Conservation (phyloP, 2,888 invertebrate species). For the Synanthedon vespiformis region DNA sequence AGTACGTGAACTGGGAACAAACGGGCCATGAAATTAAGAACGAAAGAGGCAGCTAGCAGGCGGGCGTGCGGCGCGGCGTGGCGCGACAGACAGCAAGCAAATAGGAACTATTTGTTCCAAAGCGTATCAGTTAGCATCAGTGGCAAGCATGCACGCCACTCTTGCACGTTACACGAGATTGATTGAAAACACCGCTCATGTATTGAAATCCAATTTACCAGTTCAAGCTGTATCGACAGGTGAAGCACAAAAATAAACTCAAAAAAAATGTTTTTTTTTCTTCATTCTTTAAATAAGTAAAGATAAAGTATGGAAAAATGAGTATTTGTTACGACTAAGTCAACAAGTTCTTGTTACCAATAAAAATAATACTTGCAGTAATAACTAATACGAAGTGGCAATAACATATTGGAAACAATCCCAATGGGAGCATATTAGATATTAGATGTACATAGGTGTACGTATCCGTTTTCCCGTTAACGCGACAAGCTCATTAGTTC, state of each 20-base stretch:
- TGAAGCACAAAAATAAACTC: background rate
- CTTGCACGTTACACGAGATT: conserved; percentile 19
- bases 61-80: conserved; percentile 3
- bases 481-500: conserved; percentile 39
- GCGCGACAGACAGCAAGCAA: conserved; percentile 41
- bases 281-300: too few species aligned
- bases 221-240: background rate
- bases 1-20: conserved; percentile 26
- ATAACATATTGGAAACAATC: too few species aligned
- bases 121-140: conserved; percentile 23
- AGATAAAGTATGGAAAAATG: too few species aligned
- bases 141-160: conserved; percentile 14
- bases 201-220: background rate
- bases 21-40: conserved; percentile 59
- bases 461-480: conserved; percentile 31
- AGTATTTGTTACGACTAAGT: too few species aligned
- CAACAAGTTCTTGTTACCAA: too few species aligned
- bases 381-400: too few species aligned
- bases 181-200: conserved; percentile 18
- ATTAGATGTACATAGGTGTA: conserved; percentile 9
- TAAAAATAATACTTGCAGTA: too few species aligned
- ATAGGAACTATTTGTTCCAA: conserved; percentile 45
- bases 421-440: too few species aligned
- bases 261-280: background rate
- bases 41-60: conserved; percentile 27